These are phyloP conservation scores for Axea sp. DNA, from an alignment of 2,888 invertebrate species.

Conservation along the genomic window DNA sequence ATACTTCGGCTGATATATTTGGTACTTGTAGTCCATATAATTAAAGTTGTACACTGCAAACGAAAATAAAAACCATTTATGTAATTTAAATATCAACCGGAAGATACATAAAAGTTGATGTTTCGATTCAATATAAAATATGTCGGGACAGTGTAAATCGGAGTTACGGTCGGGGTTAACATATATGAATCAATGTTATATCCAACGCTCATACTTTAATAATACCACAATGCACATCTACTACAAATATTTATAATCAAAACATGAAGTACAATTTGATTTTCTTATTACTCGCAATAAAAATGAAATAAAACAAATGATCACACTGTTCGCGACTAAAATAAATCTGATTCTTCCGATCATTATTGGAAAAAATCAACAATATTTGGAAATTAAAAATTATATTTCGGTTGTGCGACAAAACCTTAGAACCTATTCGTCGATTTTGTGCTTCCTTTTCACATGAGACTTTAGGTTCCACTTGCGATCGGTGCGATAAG, in stretches of 20 bases:
- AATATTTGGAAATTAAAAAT: too few species aligned
- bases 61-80: conserved; percentile 48
- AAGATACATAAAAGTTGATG: neutral
- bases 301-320: conserved; percentile 6
- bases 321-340: neutral
- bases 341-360: too few species aligned
- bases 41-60: conserved; percentile 31
- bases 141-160: conserved; percentile 8
- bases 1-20: conserved; percentile 36
- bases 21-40: conserved; percentile 24
- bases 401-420: too few species aligned
- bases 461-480: conserved; percentile 71
- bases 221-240: conserved; percentile 23
- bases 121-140: neutral
- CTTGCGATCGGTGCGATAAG: conserved; percentile 68
- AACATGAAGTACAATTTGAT: conserved; percentile 6
- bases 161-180: conserved; percentile 9
- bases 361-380: too few species aligned
- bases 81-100: conserved; percentile 8
- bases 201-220: conserved; percentile 24
- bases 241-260: conserved; percentile 16
- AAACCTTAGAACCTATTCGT: conserved; percentile 11
- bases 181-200: conserved; percentile 15
- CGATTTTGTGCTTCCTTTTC: conserved; percentile 66
- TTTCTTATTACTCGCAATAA: too few species aligned